Evolutionary conservation across 2,797 vertebrate species (phyloP), one percentile per base, ranked within the genome.

Genomic region (Mus minutoides): DNA sequence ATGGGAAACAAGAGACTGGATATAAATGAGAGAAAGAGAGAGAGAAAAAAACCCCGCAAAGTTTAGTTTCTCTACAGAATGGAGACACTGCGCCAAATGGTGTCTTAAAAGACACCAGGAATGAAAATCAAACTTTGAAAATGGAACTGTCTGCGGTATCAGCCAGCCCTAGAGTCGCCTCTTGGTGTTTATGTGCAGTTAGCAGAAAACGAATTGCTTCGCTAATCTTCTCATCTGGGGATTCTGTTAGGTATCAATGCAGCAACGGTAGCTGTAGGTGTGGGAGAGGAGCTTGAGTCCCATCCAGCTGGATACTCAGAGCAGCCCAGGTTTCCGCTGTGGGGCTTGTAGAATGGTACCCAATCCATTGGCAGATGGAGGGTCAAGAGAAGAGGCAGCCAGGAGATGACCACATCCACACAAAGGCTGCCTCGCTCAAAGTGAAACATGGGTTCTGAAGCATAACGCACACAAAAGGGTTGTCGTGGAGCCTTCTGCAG

Each of bases 1-100:
- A 97, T 96, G 97, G 96, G 97, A 97, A 98, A 97, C 90, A 96
- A 95, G 96, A 97, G 97, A 97, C 98, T 98, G 97, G 97, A 98
- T 98, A 97, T 96, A 98, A 98, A 97, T 97, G 93, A 94, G 97
- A 16, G 12, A 62, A 19, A 71, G 3, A n/a, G 24, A 75, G 40
- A 29, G 40, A 76, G 22, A 75, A 21, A 75, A 19, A 43, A 97
- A 98, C 97, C 11, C 13, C 92, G 37, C 96, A 86, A 92, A 98
- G 98, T 97, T 96, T 90, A 2, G 46, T 95, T 98, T 97, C 94
- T 9, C 88, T 19, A 67, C 49, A 49, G 96, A 98, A 91, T 76
- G 95, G 96, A 96, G 97, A 97, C 86, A 86, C 90, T 95, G 86
- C 93, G 97, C 97, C 96, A 97, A 93, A 98, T 96, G 96, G 87